These are phyloP conservation scores for Athalia rosae DNA, from an alignment of 2,888 invertebrate genomes.

Conservation along the genomic window DNA sequence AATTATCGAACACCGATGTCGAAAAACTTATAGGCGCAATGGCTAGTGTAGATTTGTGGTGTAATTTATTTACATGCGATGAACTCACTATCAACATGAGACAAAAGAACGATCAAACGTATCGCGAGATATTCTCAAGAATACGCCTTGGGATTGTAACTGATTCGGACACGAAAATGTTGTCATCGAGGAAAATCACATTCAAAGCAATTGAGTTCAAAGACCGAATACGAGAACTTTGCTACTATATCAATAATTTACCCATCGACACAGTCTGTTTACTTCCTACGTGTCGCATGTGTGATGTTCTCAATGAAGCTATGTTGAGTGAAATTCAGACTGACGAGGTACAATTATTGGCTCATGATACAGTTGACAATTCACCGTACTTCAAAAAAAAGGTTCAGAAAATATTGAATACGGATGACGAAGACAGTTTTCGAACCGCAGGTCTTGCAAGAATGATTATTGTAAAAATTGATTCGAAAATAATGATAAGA, in stretches of 20 bases:
- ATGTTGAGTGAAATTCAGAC: no score
- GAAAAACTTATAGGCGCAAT: slow-evolving; percentile 57
- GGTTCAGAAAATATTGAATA: slow-evolving; percentile 49
- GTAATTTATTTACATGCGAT: slow-evolving; percentile 58
- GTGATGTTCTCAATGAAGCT: no score
- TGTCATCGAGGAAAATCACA: slow-evolving; percentile 20
- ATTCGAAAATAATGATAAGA: slow-evolving; percentile 55
- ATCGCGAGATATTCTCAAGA: slow-evolving; percentile 55
- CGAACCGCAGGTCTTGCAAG: slow-evolving; percentile 56
- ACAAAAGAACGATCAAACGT: slow-evolving; percentile 54
- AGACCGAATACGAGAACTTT: no score
- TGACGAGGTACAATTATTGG: no score
- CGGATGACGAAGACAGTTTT: slow-evolving; percentile 53
- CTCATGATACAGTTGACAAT: no score
- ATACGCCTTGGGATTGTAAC: background rate
- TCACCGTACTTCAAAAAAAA: slow-evolving; percentile 43
- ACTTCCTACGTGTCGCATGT: no score
- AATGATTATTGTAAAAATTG: slow-evolving; percentile 6
- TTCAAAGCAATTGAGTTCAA: no score
- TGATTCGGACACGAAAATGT: slow-evolving; percentile 48
- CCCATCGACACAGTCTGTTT: no score
- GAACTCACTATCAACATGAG: slow-evolving; percentile 62
- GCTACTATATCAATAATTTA: no score
- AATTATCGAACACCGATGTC: slow-evolving; percentile 52
- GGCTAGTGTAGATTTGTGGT: slow-evolving; percentile 57